Percentiles rank a stretch among this genome's conserved stretches.
These are phyloP conservation scores for Entomobrya proxima DNA, from an alignment of 2,888 invertebrate species.

Conservation along the genomic window DNA sequence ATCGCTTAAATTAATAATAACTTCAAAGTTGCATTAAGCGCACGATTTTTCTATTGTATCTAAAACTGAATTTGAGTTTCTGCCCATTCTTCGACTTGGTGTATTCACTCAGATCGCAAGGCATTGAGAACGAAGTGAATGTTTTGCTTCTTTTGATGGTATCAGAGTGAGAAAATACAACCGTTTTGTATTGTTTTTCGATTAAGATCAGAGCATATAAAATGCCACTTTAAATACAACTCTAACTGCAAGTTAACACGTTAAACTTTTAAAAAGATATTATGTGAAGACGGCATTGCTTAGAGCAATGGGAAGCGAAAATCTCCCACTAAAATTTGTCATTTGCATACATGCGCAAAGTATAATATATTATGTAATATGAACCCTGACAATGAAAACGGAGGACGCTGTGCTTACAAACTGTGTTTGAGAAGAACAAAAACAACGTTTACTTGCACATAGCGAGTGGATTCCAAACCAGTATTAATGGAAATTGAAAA, in stretches of 20 bases:
- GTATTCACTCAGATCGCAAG: not conserved
- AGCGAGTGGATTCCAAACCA: not conserved
- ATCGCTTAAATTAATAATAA: no score
- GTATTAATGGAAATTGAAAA: constrained; percentile 7
- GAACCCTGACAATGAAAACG: constrained; percentile 21
- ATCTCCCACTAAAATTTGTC: not conserved
- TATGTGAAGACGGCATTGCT: not conserved
- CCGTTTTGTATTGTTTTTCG: constrained; percentile 4
- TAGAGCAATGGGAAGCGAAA: not conserved
- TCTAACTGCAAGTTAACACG: not conserved
- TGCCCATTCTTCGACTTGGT: no score
- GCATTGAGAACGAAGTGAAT: constrained; percentile 16
- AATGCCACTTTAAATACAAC: not conserved
- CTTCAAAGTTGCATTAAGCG: no score
- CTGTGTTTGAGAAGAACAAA: not conserved
- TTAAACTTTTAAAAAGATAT: not conserved
- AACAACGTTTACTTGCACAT: not conserved
- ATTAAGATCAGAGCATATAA: not conserved
- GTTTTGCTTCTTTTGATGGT: constrained; percentile 7
- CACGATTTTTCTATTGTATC: no score
- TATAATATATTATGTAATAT: no score
- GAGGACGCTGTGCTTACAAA: constrained; percentile 4
- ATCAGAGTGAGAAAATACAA: constrained; percentile 44
- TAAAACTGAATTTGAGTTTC: no score
- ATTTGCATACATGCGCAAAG: not conserved